phyloP scores from a whole-genome alignment of 2,113 vertebrate species.

The Odocoileus virginianus region DNA sequence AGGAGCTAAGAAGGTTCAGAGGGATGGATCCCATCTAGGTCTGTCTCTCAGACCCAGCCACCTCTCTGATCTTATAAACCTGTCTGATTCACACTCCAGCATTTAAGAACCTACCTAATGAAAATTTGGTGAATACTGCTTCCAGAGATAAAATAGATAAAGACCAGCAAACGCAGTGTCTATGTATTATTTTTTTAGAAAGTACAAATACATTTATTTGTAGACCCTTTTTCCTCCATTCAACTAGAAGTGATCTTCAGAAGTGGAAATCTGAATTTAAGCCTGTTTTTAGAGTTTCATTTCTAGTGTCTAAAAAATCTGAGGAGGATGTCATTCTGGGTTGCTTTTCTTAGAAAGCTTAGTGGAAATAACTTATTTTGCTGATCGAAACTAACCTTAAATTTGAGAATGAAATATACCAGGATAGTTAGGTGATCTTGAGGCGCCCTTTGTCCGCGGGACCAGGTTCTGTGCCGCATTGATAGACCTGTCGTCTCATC shows the following conservation, averaged over 20 bases:
- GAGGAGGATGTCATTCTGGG: background rate
- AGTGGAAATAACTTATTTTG: background rate
- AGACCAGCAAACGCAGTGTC: background rate
- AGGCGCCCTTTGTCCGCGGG: background rate
- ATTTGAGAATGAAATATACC: background rate
- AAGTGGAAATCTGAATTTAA: background rate
- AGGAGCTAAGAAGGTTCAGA: background rate
- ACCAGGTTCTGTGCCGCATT: fast-evolving
- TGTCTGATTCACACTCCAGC: background rate
- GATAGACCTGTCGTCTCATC: background rate
- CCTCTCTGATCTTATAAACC: background rate
- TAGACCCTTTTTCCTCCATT: background rate
- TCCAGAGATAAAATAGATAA: background rate
- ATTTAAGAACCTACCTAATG: background rate
- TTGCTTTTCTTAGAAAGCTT: background rate
- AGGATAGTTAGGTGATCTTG: background rate
- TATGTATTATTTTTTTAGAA: background rate
- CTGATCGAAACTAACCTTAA: background rate
- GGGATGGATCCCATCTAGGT: background rate
- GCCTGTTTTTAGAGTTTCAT: background rate
- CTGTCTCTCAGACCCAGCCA: background rate
- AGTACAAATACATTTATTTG: background rate
- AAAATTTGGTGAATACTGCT: background rate
- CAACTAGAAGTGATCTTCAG: background rate
- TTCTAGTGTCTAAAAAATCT: background rate